Percentiles rank a stretch among this genome's conserved stretches.
Evolutionary conservation across 2,888 invertebrate genomes (phyloP).

Genomic region (Drosophila fungiperda): DNA sequence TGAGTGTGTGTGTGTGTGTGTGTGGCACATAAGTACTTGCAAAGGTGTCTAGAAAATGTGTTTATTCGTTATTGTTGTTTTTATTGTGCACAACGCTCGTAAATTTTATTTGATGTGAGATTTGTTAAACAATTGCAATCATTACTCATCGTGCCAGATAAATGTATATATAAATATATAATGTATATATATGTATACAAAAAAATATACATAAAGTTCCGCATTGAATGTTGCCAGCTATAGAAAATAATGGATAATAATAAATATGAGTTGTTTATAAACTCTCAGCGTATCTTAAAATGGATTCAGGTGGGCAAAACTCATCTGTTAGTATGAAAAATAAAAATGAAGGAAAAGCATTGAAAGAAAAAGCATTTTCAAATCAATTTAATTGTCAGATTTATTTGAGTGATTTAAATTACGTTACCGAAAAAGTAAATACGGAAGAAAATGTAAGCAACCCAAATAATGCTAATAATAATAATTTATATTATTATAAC

Average conservation of each 20-base stretch:
- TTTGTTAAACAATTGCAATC: conserved; percentile 35
- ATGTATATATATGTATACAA: neutral
- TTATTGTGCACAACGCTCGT: conserved; percentile 20
- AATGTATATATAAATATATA: neutral
- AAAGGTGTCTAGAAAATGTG: conserved; percentile 18
- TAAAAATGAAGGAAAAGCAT: neutral
- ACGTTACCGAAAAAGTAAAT: neutral
- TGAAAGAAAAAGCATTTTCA: neutral
- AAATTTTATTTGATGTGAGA: conserved; percentile 38
- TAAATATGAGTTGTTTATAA: conserved; percentile 10
- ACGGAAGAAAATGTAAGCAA: neutral
- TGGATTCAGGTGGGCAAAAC: neutral
- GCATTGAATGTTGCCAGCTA: conserved; percentile 6
- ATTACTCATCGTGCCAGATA: conserved; percentile 24
- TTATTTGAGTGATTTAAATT: neutral
- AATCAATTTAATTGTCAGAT: neutral
- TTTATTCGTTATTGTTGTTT: conserved; percentile 34
- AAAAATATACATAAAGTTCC: neutral
- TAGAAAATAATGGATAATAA: neutral
- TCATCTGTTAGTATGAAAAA: neutral
- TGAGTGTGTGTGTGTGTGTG: neutral
- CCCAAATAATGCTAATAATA: neutral
- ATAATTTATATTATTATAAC: neutral
- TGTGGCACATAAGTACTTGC: conserved; percentile 10
- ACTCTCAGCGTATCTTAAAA: neutral